Base-by-base conservation (phyloP, 23 tunicate genomes). In the Styela plicata region DNA sequence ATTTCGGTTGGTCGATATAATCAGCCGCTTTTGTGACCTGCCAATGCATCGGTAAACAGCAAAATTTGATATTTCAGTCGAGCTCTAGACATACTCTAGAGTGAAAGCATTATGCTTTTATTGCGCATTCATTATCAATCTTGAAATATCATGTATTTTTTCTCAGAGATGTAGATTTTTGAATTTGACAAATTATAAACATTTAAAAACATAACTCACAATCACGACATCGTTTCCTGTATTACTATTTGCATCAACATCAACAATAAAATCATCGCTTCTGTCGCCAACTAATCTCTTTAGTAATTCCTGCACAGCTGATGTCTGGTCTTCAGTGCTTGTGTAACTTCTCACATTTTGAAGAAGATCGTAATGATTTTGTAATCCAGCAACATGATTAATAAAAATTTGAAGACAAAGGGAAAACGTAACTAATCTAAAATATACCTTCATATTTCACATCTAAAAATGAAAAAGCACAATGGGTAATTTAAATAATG, bases 221-320 rank as follows among this genome's bases (percentile, higher is more conserved):
- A n/a, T 1, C 18, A 76, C 81, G 44, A 76, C 27, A 44, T 76
- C 81, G 16, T 44, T 44, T 27, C 81, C 81, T 25, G 81, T 36
- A 24, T n/a, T 1, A 16, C 67, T 53, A 20, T 64, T 53, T 20
- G 44, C n/a, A n/a, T 63, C 79, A 22, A 90, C 69, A 10, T 63
- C 64, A 29, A 80, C 89, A 23, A 34, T 34, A 57, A 90, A 37
- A 31, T 85, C 96, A 64, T 69, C 28, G 70, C 86, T 85, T 16
- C 89, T 77, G 33, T 85, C 84, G 31, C 96, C 96, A 57, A 90
- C 16, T 22, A 90, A 34, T 16, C 96, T 77, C n/a, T 80, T 61
- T 17, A 90, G 31, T 27, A 90, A 63, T 52, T 82, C 79, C 37
- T 81, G 78, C 18, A 84, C 96, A 31, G 96, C 96, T 0, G 25